These are phyloP conservation scores for Pherbina coryleti DNA, from an alignment of 2,888 invertebrate species.

Conservation along the genomic window DNA sequence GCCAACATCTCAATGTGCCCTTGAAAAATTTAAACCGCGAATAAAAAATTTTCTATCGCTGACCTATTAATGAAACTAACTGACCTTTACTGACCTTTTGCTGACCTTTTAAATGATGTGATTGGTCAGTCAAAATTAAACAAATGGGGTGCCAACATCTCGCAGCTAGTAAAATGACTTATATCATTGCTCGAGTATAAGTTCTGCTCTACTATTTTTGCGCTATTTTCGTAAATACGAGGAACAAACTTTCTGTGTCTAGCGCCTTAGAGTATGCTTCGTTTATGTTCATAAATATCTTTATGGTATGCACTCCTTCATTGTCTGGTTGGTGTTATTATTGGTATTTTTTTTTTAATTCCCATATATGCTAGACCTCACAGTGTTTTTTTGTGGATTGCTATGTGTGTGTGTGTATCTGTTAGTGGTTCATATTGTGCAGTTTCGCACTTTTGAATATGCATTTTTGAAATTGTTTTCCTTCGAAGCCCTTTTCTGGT, in stretches of 20 bases:
- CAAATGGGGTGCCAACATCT: no score
- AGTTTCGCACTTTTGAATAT: slow-evolving; percentile 25
- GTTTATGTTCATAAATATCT: slow-evolving; percentile 19
- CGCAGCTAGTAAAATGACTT: background rate
- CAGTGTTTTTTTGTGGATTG: background rate
- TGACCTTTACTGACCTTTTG: no score
- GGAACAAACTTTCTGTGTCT: background rate
- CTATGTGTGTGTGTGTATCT: background rate
- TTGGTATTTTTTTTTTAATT: background rate
- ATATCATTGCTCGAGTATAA: background rate
- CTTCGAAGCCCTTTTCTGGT: slow-evolving; percentile 13
- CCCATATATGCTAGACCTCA: slow-evolving; percentile 1
- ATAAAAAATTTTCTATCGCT: no score
- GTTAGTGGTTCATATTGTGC: slow-evolving; percentile 34
- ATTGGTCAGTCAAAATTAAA: no score
- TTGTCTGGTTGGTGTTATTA: slow-evolving; percentile 4
- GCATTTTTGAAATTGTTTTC: slow-evolving; percentile 36
- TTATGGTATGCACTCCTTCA: slow-evolving; percentile 3
- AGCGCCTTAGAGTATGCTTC: background rate
- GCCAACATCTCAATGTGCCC: no score
- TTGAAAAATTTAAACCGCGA: no score
- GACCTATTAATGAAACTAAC: no score
- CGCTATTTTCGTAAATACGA: no score
- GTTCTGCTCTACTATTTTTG: no score
- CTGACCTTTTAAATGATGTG: no score